Conservation (phyloP, 2,113 vertebrate genomes). For the Pterocles gutturalis region DNA sequence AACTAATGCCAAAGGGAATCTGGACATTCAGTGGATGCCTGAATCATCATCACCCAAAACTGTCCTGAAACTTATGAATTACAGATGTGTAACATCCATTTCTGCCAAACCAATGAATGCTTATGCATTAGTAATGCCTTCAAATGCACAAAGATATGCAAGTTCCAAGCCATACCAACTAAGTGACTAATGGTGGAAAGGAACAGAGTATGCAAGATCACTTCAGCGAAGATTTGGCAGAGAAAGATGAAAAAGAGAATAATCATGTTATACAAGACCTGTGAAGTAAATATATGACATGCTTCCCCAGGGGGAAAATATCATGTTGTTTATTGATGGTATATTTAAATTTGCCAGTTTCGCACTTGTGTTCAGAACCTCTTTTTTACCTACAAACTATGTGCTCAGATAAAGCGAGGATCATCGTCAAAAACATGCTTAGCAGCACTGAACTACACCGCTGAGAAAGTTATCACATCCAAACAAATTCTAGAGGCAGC, state of each 20-base stretch:
- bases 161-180: background rate
- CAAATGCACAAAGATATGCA: slow-evolving; percentile 27
- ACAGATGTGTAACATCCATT: slow-evolving; percentile 54
- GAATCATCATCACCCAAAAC: slow-evolving; percentile 57
- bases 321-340: background rate
- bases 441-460: background rate
- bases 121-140: slow-evolving; percentile 30
- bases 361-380: background rate
- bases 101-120: slow-evolving; percentile 28
- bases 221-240: background rate
- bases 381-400: background rate
- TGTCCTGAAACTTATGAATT: slow-evolving; percentile 45
- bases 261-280: background rate
- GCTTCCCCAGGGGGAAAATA: background rate
- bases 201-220: background rate
- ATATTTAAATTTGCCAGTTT: background rate
- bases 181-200: background rate
- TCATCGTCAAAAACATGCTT: background rate
- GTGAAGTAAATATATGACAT: background rate
- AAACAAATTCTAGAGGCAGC: background rate
- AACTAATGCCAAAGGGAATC: slow-evolving; percentile 60
- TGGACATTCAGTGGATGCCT: slow-evolving; percentile 51
- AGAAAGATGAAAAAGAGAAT: background rate
- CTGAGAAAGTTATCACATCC: background rate
- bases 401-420: background rate